A percentile compares a stretch with the other conserved stretches of the same genome.
Conservation (phyloP, 2,797 vertebrate species). For the Petrocephalus sullivani region DNA sequence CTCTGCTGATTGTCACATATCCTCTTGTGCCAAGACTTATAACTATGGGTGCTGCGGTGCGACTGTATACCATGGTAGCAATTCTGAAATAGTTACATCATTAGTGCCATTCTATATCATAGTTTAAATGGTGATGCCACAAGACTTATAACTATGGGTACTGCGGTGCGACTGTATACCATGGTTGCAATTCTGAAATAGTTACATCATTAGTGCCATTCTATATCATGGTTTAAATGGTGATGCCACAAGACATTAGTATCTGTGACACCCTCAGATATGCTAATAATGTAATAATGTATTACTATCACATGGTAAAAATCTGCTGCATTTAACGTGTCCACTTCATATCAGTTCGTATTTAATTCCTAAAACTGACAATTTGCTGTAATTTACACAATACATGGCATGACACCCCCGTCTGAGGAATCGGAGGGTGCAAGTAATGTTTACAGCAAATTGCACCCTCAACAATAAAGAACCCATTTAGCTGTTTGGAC, state of each 20-base stretch:
- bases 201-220: no score
- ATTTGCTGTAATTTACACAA: not conserved
- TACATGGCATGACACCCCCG: not conserved
- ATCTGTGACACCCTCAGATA: not conserved
- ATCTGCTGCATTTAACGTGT: not conserved
- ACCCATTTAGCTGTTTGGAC: not conserved
- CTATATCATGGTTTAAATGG: no score
- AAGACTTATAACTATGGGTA: no score
- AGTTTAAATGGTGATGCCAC: no score
- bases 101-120: no score
- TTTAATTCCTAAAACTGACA: not conserved
- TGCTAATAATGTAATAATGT: not conserved
- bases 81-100: no score
- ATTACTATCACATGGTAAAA: not conserved
- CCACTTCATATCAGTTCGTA: not conserved
- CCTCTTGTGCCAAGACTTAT: no score
- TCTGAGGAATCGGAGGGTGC: not conserved
- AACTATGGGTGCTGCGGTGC: no score
- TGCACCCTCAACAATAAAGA: not conserved
- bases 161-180: no score
- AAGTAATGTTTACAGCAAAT: not conserved
- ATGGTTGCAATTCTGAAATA: no score
- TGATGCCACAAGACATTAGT: not conserved
- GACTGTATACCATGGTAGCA: no score
- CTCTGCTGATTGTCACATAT: no score